Base-by-base conservation (phyloP, 2,113 vertebrate genomes). In the Centropus unirufus region DNA sequence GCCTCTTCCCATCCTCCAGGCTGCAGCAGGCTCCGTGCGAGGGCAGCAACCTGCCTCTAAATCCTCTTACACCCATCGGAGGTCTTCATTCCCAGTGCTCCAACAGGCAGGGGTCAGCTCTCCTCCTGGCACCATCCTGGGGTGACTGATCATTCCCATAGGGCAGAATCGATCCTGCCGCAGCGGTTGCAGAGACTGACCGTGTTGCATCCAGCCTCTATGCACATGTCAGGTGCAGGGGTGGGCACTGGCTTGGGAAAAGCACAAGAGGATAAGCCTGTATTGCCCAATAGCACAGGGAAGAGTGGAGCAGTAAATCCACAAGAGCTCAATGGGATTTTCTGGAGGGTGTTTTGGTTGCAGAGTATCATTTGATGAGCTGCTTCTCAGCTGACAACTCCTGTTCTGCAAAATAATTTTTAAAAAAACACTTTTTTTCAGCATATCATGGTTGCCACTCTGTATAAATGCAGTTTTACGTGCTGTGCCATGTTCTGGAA, bases 401-500 rank as follows among this genome's bases (percentile, higher is more conserved):
- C 39, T 3, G 11, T 11, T 24, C 40, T 6, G 24, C 18, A 4
- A 15, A 47, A 42, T 5, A 72, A 13, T 64, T 16, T 23, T 49
- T 49, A 11, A 17, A 27, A 34, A 13, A 5, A 1, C 8, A 0
- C 29, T 74, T 90, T 49, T 57, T 46, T 76, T 34, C 55, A 34
- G 58, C 0, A 0, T 15, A 36, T 8, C 1, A 0, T 0, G 10
- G 54, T 6, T 46, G 30, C 14, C 49, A 21, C 27, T 66, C 5
- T 26, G 22, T 14, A 15, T 23, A 9, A 12, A 27, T 72, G n/a
- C n/a, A 23, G 27, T 6, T 80, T 18, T 13, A 61, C 2, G 2
- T 8, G 30, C 63, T 4, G 29, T 40, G 62, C 17, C 16, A 5
- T 58, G 75, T 29, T 1, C 51, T 57, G 87, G 47, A 62, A 42